Evolutionary conservation across 2,797 vertebrate genomes (phyloP), one percentile per base, ranked within the genome.

Genomic region (Carduelis carduelis): DNA sequence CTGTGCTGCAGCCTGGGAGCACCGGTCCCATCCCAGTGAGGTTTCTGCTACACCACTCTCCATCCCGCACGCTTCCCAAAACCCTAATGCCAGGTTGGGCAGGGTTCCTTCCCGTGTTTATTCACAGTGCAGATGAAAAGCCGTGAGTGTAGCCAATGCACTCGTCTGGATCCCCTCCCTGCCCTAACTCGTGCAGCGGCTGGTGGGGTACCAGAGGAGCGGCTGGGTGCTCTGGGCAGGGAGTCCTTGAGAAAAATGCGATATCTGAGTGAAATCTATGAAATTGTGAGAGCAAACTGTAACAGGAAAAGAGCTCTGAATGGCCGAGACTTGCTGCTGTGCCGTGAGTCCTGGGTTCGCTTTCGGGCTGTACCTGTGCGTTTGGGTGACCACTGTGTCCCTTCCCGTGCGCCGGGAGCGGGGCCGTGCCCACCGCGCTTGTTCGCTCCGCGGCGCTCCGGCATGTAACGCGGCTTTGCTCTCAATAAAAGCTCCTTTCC

Each of bases 401-500:
- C 28, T 55, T n/a, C 53, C 6, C n/a, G 70, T 41, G 49, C 43
- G 55, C 50, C 0, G 27, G 72, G 17, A 78, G 66, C 50, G 6
- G 21, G 47, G 27, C 37, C 10, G 11, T 23, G 12, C 47, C 5
- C 46, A 0, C 8, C 14, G 47, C 15, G 52, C 66, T 47, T 16
- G 91, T 79, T 92, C 24, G 56, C 83, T 56, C 66, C 78, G 23
- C 28, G 9, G 30, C 49, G 21, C 18, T 47, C 9, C 14, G 27
- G 24, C 49, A 6, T 91, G 93, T 97, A 88, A 92, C 64, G 76
- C 86, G 78, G 44, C 86, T 97, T 93, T 76, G 64, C 43, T 55
- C 76, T 47, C 52, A 98, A 97, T 98, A 98, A 98, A 97, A 59
- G 7, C 11, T 87, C 28, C 0, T 57, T 76, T 21, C 6, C 50